Base-by-base conservation (phyloP, 2,888 invertebrate species). In the Cyclophora punctaria region DNA sequence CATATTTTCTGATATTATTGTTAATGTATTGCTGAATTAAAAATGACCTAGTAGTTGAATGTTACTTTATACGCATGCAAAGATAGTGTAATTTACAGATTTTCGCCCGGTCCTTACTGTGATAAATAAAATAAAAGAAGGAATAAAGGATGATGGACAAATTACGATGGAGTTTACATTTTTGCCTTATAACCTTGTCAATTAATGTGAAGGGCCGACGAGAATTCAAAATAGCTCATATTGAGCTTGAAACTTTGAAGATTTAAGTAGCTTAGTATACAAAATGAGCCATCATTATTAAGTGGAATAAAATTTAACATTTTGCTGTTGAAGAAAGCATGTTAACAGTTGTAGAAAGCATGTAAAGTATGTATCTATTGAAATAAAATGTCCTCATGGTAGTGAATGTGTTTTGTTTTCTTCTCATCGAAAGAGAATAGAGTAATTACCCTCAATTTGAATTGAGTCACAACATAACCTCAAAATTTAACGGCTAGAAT, bases 71-170 rank as follows among this genome's bases (percentile, higher is more conserved):
- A 77, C 73, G 81, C 83, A 83, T 83, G 83, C 79, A 83, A 75
- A 77, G 74, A 75, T 85, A 83, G 82, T 78, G 68, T 85, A 80
- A 83, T 82, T 81, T 78, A 83, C 81, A 78, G 80, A 82, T 87
- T 87, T 87, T 87, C 87, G 84, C 83, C 85, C 80, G 84, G 87
- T 82, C 86, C 81, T 82, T 81, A 77, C 83, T 87, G 85, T 83
- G 84, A 85, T 86, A 80, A 71, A 72, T 73, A 76, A 67, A 71
- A 71, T 69, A 68, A 71, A 73, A 64, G 66, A 68, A 65, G 62
- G 63, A 72, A 71, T 73, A 75, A 77, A 75, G 69, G 67, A 56
- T 51, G 66, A 67, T 65, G 67, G 67, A 73, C 63, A 72, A 69
- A 66, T 66, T 64, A 63, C 57, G 64, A 64, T 71, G 71, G 68